These are phyloP conservation scores for Tokudaia tokunoshimensis DNA, from an alignment of 2,797 vertebrate species.

Conservation along the genomic window DNA sequence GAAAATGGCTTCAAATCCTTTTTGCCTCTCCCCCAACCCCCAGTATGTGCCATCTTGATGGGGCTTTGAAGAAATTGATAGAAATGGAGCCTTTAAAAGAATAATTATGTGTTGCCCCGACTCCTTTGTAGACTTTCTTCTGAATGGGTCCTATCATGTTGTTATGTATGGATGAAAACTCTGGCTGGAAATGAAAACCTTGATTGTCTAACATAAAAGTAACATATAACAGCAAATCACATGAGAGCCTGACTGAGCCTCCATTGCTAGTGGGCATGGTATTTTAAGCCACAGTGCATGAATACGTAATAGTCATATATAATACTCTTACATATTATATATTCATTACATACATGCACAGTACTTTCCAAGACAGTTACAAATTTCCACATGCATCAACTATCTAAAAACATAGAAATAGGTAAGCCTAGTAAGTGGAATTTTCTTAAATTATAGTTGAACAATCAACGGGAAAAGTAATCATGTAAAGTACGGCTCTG, in stretches of 20 bases:
- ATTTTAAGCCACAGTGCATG: slow-evolving; percentile 87
- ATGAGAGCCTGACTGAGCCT: slow-evolving; percentile 82
- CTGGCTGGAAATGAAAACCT: slow-evolving; percentile 85
- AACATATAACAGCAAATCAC: slow-evolving; percentile 84
- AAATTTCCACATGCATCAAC: slow-evolving; percentile 91
- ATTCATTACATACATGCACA: slow-evolving; percentile 88
- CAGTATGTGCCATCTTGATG: slow-evolving; percentile 94
- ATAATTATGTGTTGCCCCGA: slow-evolving; percentile 67
- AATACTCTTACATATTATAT: slow-evolving; percentile 92
- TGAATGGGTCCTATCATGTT: slow-evolving; percentile 79
- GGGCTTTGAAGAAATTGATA: slow-evolving; percentile 91
- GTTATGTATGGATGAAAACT: slow-evolving; percentile 81
- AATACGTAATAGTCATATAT: slow-evolving; percentile 84
- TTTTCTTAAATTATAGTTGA: slow-evolving; percentile 99
- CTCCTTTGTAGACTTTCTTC: slow-evolving; percentile 82
- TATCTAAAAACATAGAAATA: slow-evolving; percentile 96
- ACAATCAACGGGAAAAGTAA: slow-evolving; percentile 97
- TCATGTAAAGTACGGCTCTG: slow-evolving; percentile 97
- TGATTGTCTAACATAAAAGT: slow-evolving; percentile 87
- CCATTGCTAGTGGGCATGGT: slow-evolving; percentile 86
- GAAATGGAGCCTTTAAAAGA: slow-evolving; percentile 79
- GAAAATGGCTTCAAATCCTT: slow-evolving; percentile 79
- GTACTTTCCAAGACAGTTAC: slow-evolving; percentile 89
- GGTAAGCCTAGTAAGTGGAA: slow-evolving; percentile 91
- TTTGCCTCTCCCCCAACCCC: background rate